Conservation (phyloP, 2,797 vertebrate genomes). For the Chanos chanos region DNA sequence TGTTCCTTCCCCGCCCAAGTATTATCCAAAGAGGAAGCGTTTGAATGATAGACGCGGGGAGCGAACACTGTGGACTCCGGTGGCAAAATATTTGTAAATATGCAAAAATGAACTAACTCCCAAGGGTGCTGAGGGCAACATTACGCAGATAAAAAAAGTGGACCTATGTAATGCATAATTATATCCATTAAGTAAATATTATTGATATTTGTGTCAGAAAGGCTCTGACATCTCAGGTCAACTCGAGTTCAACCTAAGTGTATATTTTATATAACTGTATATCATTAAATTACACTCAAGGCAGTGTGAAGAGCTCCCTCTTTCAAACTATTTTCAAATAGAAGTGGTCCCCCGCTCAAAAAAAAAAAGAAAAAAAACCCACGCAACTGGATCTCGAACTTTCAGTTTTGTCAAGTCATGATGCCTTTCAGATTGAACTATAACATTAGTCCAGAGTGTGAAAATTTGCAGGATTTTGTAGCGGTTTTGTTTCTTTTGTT, state of each 20-base stretch:
- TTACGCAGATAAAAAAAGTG: neutral
- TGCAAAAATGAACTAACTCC: neutral
- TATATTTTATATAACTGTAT: slow-evolving; percentile 14
- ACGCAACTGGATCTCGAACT: no score
- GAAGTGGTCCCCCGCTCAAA: neutral
- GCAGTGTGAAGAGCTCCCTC: neutral
- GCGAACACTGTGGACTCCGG: slow-evolving; percentile 41
- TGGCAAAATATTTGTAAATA: neutral
- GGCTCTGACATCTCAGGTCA: slow-evolving; percentile 10
- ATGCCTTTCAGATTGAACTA: no score
- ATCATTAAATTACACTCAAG: slow-evolving; percentile 6
- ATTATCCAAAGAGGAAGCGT: slow-evolving; percentile 60
- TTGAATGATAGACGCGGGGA: slow-evolving; percentile 43
- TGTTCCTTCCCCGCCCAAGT: slow-evolving; percentile 53
- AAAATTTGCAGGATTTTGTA: no score
- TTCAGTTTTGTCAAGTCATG: no score
- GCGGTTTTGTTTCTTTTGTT: no score
- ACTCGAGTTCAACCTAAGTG: slow-evolving; percentile 23
- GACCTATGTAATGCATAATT: neutral
- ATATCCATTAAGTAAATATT: neutral
- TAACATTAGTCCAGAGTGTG: no score
- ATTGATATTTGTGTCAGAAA: slow-evolving; percentile 1
- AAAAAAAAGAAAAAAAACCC: no score
- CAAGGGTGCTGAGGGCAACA: neutral
- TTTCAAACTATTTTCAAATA: neutral